phyloP scores from a whole-genome alignment of 2,113 vertebrate species.

The Regulus satrapa region DNA sequence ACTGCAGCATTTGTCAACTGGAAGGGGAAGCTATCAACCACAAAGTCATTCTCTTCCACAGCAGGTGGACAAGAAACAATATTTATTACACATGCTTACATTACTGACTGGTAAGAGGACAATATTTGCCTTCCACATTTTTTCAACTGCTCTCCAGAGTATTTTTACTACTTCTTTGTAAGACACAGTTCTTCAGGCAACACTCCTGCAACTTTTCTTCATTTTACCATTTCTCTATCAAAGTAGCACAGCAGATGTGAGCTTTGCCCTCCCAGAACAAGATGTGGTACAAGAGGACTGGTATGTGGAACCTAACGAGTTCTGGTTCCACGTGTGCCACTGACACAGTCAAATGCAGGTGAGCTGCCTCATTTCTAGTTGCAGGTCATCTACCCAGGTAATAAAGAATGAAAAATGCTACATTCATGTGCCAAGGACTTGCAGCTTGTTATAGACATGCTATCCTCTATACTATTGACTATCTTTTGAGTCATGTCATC shows the following conservation, averaged over 20 bases:
- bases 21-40: background rate
- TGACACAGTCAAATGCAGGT: background rate
- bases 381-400: background rate
- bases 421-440: background rate
- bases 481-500: background rate
- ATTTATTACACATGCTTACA: background rate
- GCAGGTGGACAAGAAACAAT: background rate
- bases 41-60: background rate
- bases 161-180: background rate
- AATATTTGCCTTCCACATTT: background rate
- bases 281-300: fast-evolving
- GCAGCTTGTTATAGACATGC: background rate
- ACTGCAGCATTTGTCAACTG: background rate
- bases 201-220: background rate
- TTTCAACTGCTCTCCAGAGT: background rate
- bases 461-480: background rate
- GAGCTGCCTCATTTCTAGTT: background rate
- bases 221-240: background rate
- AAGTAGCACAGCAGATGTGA: background rate
- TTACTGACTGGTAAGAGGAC: background rate
- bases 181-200: background rate
- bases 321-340: background rate
- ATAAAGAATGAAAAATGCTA: background rate
- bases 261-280: background rate
- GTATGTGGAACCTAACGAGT: background rate